Conservation (phyloP, 2,888 invertebrate genomes). For the Microctonus brassicae region DNA sequence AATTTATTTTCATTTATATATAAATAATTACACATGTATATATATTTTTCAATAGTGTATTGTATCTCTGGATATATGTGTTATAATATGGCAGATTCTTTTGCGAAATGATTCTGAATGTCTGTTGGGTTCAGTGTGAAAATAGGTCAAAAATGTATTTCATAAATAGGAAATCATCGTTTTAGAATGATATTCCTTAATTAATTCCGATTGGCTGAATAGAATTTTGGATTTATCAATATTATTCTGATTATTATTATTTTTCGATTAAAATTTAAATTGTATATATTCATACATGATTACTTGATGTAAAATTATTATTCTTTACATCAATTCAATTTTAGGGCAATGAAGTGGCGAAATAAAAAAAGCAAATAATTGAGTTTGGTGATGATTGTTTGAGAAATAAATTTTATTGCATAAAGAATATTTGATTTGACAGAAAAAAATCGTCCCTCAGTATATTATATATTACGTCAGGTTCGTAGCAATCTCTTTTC, state of each 20-base stretch:
- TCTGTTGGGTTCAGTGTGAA: background rate
- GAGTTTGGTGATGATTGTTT: background rate
- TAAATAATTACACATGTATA: background rate
- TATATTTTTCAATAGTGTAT: background rate
- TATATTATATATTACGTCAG: background rate
- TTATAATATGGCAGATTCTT: background rate
- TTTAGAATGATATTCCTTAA: background rate
- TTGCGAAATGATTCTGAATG: background rate
- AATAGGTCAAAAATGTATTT: background rate
- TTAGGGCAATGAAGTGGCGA: background rate
- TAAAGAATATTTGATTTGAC: background rate
- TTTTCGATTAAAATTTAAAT: background rate
- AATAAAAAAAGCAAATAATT: background rate
- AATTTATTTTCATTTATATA: background rate
- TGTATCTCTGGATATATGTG: background rate
- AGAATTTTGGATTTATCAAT: background rate
- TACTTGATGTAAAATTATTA: background rate
- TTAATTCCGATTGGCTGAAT: background rate
- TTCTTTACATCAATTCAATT: background rate
- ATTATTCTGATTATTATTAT: background rate
- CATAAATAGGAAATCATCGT: background rate
- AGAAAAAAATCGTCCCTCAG: background rate
- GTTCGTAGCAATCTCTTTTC: too few species aligned
- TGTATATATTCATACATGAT: background rate
- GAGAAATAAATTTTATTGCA: background rate